Evolutionary conservation across 1,140 invertebrate species (phyloP).

Genomic region (Caenorhabditis inopinata): DNA sequence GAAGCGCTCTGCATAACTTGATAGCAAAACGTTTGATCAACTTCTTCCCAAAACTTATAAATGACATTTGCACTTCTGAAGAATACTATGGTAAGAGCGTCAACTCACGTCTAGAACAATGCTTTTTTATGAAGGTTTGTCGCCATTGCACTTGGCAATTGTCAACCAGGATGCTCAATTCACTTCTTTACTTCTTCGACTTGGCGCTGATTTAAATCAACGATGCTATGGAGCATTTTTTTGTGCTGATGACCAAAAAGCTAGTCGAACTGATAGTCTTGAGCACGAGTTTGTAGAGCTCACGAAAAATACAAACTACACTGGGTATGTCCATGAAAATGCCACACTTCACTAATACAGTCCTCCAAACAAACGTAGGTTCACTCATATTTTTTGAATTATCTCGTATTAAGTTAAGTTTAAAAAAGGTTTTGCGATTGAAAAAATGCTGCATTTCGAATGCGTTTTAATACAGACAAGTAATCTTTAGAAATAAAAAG

Average conservation of each 20-base stretch:
- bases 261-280: slow-evolving; percentile 78
- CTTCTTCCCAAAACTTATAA: slow-evolving; percentile 32
- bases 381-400: too few relatives aligned
- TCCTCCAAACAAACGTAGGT: too few relatives aligned
- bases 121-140: slow-evolving; percentile 48
- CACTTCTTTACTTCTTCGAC: slow-evolving; percentile 89
- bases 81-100: slow-evolving; percentile 30
- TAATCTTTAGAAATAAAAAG: too few relatives aligned
- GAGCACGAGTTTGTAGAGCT: slow-evolving; percentile 91
- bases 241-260: slow-evolving; percentile 73
- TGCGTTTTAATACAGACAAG: too few relatives aligned
- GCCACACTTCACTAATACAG: neutral
- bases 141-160: slow-evolving; percentile 85
- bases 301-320: slow-evolving; percentile 83
- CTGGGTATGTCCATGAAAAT: slow-evolving; percentile 73
- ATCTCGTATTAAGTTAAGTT: too few relatives aligned
- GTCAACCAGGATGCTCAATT: slow-evolving; percentile 96
- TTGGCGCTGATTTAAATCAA: slow-evolving; percentile 85
- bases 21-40: neutral
- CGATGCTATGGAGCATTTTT: slow-evolving; percentile 76
- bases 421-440: neutral
- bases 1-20: slow-evolving; percentile 10
- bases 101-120: neutral
- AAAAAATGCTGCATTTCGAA: neutral
- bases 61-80: slow-evolving; percentile 36